Evolutionary conservation across 1,140 invertebrate genomes (phyloP).

Genomic region (Bicyclus anynana): DNA sequence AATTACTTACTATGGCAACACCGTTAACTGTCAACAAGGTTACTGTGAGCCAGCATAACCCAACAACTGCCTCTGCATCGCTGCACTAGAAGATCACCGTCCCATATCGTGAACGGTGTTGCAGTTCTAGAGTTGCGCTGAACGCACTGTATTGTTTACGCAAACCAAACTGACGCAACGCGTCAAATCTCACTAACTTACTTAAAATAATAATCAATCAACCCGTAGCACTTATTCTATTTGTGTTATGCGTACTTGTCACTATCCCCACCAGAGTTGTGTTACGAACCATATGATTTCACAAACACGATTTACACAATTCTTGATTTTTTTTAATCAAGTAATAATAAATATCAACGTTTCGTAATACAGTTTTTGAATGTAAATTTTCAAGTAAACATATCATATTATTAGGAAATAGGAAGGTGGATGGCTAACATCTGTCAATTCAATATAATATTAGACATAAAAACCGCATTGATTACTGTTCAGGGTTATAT

Average conservation of each 20-base stretch:
- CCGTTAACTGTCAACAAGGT: constrained; percentile 72
- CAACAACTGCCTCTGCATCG: background rate
- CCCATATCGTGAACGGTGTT: too few species aligned
- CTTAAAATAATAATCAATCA: constrained; percentile 55
- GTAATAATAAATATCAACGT: too few species aligned
- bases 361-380: background rate
- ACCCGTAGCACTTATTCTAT: constrained; percentile 51
- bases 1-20: constrained; percentile 74
- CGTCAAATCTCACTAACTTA: constrained; percentile 60
- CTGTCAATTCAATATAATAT: too few species aligned
- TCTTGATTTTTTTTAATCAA: background rate
- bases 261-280: background rate
- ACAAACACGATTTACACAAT: background rate
- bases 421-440: too few species aligned
- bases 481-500: too few species aligned
- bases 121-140: background rate
- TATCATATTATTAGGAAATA: too few species aligned
- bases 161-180: constrained; percentile 62
- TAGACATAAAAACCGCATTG: too few species aligned
- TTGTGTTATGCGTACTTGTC: constrained; percentile 22
- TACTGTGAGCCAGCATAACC: constrained; percentile 17
- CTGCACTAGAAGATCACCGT: too few species aligned
- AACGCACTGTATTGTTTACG: constrained; percentile 34
- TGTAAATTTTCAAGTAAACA: too few species aligned
- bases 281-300: background rate